Base-by-base conservation (phyloP, 2,888 invertebrate species). In the Acrocyrtus sp. region DNA sequence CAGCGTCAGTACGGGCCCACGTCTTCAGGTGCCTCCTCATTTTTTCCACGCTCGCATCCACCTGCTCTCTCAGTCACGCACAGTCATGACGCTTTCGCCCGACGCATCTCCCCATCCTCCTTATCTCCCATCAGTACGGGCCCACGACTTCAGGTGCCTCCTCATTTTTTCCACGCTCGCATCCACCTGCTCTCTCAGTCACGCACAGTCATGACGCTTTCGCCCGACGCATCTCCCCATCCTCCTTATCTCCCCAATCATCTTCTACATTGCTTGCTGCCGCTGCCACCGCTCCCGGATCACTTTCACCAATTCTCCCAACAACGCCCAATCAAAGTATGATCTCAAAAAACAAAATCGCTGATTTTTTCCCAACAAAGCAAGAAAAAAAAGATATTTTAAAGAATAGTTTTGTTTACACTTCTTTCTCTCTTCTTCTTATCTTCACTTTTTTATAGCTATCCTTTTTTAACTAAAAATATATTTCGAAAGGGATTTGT, bases 61-160 rank as follows among this genome's bases (percentile, higher is more conserved):
- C 77, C 79, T 60, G 63, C 70, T 73, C 79, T 79, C 72, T 74
- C 77, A 75, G 76, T 72, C 61, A 79, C 74, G 76, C 81, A 84
- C 91, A 89, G 86, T 89, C 88, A 83, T 87, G 88, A 82, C 82
- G 83, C 87, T 81, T 82, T 85, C 76, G 88, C 87, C 84, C 88
- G 86, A 76, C 89, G 89, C 82, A 87, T 88, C 82, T 86, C 84
- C 83, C 85, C 88, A 83, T 87, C 87, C 81, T 89, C 84, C 81
- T 86, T 82, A 78, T 85, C 82, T 79, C 85, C 82, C 91, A 93
- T 82, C 81, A 82, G 75, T 78, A 62, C 61, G 70, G 62, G 57
- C 66, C 72, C 53, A 75, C 67, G 45, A 72, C 78, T 58, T 77
- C 75, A 77, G 77, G 77, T 75, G 74, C 75, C 67, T 74, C 74